phyloP scores from a whole-genome alignment of 1,140 invertebrate species.

The Drosophila sproati region DNA sequence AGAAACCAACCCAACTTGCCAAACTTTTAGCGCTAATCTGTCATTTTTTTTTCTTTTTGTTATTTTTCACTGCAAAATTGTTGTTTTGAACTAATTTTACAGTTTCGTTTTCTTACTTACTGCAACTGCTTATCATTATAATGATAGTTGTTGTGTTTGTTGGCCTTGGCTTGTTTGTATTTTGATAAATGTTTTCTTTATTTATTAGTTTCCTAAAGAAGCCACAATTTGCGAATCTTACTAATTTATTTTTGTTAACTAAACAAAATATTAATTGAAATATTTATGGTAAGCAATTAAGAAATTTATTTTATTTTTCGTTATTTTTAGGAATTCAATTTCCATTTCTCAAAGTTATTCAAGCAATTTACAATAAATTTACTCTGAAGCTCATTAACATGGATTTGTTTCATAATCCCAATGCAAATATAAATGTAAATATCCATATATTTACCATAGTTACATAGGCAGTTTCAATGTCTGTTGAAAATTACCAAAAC shows the following conservation, averaged over 20 bases:
- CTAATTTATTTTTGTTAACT: not conserved
- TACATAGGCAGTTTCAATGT: conserved; percentile 20
- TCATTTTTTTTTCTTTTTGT: conserved; percentile 17
- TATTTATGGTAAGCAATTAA: conserved; percentile 1
- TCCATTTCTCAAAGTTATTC: conserved; percentile 14
- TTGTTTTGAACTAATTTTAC: conserved; percentile 26
- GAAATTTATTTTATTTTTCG: conserved; percentile 9
- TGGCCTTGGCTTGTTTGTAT: conserved; percentile 31
- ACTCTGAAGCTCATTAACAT: conserved; percentile 3
- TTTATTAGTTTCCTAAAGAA: not conserved
- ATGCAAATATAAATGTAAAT: conserved; percentile 29
- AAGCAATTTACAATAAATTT: not conserved
- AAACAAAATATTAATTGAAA: not conserved
- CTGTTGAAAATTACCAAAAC: conserved; percentile 40
- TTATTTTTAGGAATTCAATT: conserved; percentile 8
- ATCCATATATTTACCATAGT: conserved; percentile 24
- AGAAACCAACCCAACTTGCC: not conserved
- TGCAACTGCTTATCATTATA: conserved; percentile 35
- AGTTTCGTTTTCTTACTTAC: conserved; percentile 13
- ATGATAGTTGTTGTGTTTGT: conserved; percentile 24
- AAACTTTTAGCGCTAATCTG: conserved; percentile 43
- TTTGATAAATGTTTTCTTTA: conserved; percentile 14
- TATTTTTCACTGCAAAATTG: conserved; percentile 13
- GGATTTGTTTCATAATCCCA: not conserved
- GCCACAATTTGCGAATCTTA: not conserved